Conservation (phyloP, 1,140 invertebrate species). For the Euura saliciscinereae region DNA sequence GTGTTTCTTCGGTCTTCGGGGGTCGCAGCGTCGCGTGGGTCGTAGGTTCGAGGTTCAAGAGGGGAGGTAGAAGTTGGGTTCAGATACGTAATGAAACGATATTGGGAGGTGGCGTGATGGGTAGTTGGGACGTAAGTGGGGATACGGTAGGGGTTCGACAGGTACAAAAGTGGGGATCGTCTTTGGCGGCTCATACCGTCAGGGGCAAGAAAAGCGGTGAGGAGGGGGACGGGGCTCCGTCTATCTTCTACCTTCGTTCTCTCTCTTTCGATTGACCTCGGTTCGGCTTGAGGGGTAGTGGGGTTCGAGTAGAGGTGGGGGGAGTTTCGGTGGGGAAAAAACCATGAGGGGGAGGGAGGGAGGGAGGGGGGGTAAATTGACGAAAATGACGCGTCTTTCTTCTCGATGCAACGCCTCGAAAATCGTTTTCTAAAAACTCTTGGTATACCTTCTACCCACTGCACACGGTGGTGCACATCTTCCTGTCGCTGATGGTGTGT, state of each 20-base stretch:
- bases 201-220: too few species aligned
- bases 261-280: conserved; percentile 57
- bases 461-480: neutral
- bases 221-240: too few species aligned
- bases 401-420: conserved; percentile 32
- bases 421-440: conserved; percentile 35
- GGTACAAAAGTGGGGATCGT: conserved; percentile 33
- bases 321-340: conserved; percentile 21
- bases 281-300: conserved; percentile 31
- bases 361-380: conserved; percentile 49
- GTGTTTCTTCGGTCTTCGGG: conserved; percentile 45
- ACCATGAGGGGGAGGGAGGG: conserved; percentile 7
- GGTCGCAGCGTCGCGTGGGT: conserved; percentile 18
- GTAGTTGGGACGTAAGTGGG: neutral
- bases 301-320: conserved; percentile 28
- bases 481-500: too few species aligned
- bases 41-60: conserved; percentile 25
- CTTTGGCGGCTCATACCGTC: conserved; percentile 37
- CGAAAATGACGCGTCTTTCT: conserved; percentile 50
- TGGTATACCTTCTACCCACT: neutral
- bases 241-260: neutral
- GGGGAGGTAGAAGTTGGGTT: conserved; percentile 6
- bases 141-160: conserved; percentile 19
- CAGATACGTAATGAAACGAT: conserved; percentile 59
- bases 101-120: conserved; percentile 32